Evolutionary conservation across 1,140 invertebrate genomes (phyloP), one percentile per base, ranked within the genome.

Genomic region (Berghia stephanieae): DNA sequence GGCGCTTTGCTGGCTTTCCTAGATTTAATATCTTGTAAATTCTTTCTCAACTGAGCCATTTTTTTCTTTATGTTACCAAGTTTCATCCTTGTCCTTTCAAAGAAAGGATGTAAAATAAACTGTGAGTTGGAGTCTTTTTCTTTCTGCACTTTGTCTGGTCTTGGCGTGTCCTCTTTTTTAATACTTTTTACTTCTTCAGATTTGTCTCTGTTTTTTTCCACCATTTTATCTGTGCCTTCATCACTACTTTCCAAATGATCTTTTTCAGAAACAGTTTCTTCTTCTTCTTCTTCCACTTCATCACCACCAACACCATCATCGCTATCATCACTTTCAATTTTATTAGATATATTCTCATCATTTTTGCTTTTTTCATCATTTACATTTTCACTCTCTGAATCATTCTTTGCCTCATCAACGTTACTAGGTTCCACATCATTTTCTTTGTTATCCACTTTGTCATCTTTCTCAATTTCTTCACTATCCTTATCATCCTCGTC

Each of bases 381-480:
- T 40, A 69, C 78, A 66, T 78, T 72, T 6, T 73, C 78, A 55
- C 34, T 73, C 8, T 81, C 80, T 6, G 77, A 73, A 21, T 78
- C 75, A 49, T 78, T 79, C 13, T 73, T 75, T 0, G 80, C 81
- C n/a, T 78, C 81, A 31, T 81, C 82, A 3, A 80, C 78, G 24
- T 76, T 66, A 40, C 82, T 80, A n/a, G 21, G 70, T 21, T 81
- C 79, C 42, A 38, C 52, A 43, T 49, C 27, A 24, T 10, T 57
- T 36, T 6, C 60, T 43, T 40, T 6, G 3, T 46, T 21, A 5
- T 40, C 6, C 16, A 68, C 31, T 8, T 74, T 24, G 21, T 31
- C 34, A 2, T 73, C 46, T 13, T 72, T 40, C 13, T 21, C 27
- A 36, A 57, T 36, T 2, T 55, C 43, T 27, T 21, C 38, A 13